Conservation (phyloP, 2,113 vertebrate species). For the Entosphenus tridentatus region DNA sequence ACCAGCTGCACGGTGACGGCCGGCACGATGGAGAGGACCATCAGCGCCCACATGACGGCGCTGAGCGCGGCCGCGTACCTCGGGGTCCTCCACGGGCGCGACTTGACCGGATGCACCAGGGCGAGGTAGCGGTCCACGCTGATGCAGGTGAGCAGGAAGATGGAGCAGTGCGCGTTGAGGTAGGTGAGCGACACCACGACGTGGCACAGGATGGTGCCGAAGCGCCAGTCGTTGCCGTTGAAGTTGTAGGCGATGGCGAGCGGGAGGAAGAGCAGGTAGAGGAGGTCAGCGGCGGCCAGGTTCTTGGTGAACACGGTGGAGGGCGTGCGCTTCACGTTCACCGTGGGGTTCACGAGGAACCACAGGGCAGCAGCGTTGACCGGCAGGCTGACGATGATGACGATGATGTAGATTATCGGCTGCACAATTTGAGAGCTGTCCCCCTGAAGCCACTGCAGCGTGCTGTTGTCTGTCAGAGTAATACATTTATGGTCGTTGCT, state of each 20-base stretch:
- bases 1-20: not conserved
- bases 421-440: no score
- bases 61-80: not conserved
- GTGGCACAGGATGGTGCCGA: conserved; percentile 6
- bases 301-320: conserved; percentile 51
- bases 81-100: not conserved
- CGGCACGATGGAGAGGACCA: conserved; percentile 1
- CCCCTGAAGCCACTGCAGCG: no score
- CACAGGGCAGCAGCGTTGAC: no score
- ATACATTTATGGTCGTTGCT: no score
- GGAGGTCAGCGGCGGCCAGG: conserved; percentile 7
- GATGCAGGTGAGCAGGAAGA: conserved; percentile 8
- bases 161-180: conserved; percentile 9
- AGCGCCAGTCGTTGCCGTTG: conserved; percentile 5
- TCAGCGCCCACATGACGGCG: conserved; percentile 1
- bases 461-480: no score
- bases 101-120: not conserved
- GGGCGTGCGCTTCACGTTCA: no score
- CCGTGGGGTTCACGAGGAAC: no score
- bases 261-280: conserved; percentile 8
- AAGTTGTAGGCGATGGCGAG: conserved; percentile 7
- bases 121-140: conserved; percentile 8
- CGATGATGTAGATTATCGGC: no score
- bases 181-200: conserved; percentile 7
- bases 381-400: no score